Evolutionary conservation across 2,797 vertebrate genomes (phyloP), one percentile per base, ranked within the genome.

Genomic region (Garrulus glandarius): DNA sequence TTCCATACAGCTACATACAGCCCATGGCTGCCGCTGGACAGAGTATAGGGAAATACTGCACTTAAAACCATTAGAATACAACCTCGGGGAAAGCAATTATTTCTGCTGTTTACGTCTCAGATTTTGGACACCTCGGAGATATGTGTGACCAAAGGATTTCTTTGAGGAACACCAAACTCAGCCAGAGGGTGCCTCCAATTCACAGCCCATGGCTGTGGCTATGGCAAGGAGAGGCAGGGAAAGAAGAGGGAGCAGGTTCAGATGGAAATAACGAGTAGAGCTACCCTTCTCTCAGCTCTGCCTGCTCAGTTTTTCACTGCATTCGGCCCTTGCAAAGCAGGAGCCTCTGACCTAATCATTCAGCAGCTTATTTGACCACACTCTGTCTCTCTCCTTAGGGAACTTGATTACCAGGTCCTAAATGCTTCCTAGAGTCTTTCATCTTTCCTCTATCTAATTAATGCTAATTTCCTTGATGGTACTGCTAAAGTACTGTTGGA

Each of bases 391-490:
- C 64, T 93, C 86, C 70, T 74, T 39, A 89, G 84, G 69, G 94
- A 97, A 95, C 95, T 71, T 53, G 71, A 96, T 96, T 96, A 95
- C 78, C 19, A 15, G 61, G 53, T 92, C 87, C 57, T 93, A 94
- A 95, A 95, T 86, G 72, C 80, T 95, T 97, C 94, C 95, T 94
- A 59, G 49, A 95, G 84, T 34, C 93, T 93, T 96, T 96, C 93
- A 93, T 96, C 93, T 96, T 96, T 87, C 92, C 87, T 91, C 81
- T 95, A 91, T 96, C 92, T 97, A 96, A 97, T 96, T 95, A 93
- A 80, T 92, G 91, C 81, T 97, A 87, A 97, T 96, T 96, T 97
- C 78, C 89, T 89, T 94, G 75, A 83, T 75, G 84, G 57, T 84
- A 44, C 81, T 91, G n/a, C 78, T 87, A 69, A 94, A 91, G 91